phyloP scores from a whole-genome alignment of 2,797 vertebrate genomes.

The Lepus townsendii region DNA sequence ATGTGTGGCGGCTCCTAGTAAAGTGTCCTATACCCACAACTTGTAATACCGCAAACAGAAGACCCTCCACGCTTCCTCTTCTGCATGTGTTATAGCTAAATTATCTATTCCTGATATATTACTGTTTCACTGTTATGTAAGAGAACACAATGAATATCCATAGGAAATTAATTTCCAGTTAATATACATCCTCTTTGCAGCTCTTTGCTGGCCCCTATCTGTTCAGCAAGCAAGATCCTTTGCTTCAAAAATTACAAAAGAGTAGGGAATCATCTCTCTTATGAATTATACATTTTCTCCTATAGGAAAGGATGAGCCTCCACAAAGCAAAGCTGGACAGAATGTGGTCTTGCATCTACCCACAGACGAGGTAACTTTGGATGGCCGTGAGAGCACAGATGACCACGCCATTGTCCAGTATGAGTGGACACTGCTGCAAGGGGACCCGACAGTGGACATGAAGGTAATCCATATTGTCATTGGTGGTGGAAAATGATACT shows the following conservation, averaged over 20 bases:
- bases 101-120: background rate
- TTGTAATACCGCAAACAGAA: background rate
- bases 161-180: constrained; percentile 11
- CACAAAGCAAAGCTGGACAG: constrained; percentile 94
- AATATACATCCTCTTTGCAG: background rate
- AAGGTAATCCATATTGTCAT: constrained; percentile 89
- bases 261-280: background rate
- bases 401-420: constrained; percentile 93
- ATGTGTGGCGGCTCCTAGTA: no score
- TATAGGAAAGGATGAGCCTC: constrained; percentile 92
- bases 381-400: constrained; percentile 96
- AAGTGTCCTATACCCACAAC: background rate
- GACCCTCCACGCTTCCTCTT: background rate
- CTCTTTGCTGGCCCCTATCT: background rate
- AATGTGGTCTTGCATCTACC: constrained; percentile 96
- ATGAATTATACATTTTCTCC: constrained; percentile 63
- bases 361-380: constrained; percentile 94
- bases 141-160: background rate
- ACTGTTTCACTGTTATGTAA: background rate
- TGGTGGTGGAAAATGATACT: background rate
- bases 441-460: constrained; percentile 93
- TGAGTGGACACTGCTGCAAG: constrained; percentile 94
- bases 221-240: background rate
- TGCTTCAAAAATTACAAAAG: background rate
- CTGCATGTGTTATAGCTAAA: background rate